Base-by-base conservation (phyloP, 2,888 invertebrate species). In the Vesta saturnalis region DNA sequence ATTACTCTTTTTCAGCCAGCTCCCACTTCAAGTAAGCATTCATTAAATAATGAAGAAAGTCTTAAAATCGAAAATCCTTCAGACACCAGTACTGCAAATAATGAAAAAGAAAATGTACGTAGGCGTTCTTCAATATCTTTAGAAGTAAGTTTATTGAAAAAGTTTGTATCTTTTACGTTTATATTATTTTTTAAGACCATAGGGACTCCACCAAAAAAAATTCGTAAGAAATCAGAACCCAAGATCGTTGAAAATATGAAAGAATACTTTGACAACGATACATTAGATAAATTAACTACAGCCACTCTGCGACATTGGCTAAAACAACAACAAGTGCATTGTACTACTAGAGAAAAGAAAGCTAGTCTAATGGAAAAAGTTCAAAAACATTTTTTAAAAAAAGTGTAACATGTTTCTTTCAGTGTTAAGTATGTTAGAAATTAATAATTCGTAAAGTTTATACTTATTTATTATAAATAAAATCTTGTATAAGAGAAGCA, bases 261-360 rank as follows among this genome's bases (percentile, higher is more conserved):
- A 55, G 73, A 75, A 43, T 71, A 74, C 43, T 60, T 74, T 21
- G 72, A 74, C 14, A 76, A 69, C 49, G 71, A 74, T 19, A 74
- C 70, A 15, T 61, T 76, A 23, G 71, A 74, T 19, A 74, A 75
- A 61, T 61, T 76, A 39, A 75, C 74, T n/a, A 73, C 72, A 15
- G 67, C 74, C n/a, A 74, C 72, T 14, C 58, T 76, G 19, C 35
- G 70, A 35, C 65, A 72, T 35, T 76, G 76, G 76, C 49, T 76
- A 22, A 74, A 74, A 67, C 72, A 75, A 57, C 69, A 67, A 54
- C 65, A 63, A 14, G 46, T 76, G 19, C 74, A 72, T 61, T 76
- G 75, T 61, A 74, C 74, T 15, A 74, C 74, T 5, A 71, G 75
- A 60, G 76, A 76, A 39, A 75, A 73, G 57, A 76, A 76, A 43